Conservation (phyloP, 2,888 invertebrate species). For the Julus scanicus region DNA sequence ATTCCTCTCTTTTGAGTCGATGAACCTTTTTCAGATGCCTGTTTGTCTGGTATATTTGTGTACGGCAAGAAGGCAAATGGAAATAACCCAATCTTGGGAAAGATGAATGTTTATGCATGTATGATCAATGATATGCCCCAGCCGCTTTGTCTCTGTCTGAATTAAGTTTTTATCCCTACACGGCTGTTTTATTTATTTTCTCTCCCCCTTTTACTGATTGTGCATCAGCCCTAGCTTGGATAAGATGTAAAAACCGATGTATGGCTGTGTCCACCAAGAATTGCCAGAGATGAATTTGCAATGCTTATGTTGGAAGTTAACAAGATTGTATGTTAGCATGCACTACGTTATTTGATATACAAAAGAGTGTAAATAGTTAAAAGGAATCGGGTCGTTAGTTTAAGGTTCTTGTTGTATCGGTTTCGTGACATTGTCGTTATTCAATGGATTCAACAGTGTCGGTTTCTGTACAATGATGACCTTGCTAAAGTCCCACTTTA, state of each 20-base stretch:
- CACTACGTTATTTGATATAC: too few species aligned
- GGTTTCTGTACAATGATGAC: background rate
- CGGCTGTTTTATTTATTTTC: background rate
- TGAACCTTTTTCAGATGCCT: too few species aligned
- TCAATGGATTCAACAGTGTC: background rate
- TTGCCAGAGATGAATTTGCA: background rate
- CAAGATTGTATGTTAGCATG: background rate
- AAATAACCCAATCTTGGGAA: too few species aligned
- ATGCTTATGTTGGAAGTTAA: background rate
- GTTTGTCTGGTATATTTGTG: too few species aligned
- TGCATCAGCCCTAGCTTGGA: background rate
- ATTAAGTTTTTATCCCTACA: background rate
- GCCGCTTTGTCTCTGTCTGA: background rate
- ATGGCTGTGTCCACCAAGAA: background rate
- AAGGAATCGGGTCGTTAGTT: too few species aligned
- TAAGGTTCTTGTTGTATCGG: background rate
- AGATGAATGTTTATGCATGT: background rate
- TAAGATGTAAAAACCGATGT: background rate
- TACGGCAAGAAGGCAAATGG: too few species aligned
- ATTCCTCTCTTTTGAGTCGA: too few species aligned
- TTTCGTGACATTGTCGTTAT: background rate
- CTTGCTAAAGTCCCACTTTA: too few species aligned
- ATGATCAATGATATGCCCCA: background rate
- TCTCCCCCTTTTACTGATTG: background rate
- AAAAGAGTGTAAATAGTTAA: too few species aligned